phyloP scores from a whole-genome alignment of 2,797 vertebrate genomes.

The Anguilla marmorata region DNA sequence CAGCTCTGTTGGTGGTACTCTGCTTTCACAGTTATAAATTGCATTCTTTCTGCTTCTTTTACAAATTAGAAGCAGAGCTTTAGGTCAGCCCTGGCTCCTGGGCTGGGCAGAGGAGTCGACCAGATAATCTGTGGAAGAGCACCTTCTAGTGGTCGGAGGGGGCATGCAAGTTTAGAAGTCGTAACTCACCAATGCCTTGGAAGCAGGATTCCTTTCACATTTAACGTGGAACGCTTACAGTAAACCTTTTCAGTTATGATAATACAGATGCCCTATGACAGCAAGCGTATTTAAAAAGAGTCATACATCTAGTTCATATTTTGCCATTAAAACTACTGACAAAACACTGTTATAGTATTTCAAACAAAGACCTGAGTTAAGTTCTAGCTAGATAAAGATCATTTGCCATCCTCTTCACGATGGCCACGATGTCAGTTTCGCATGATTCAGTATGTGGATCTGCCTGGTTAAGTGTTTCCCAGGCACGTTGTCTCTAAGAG shows the following conservation, averaged over 20 bases:
- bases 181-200: constrained; percentile 17
- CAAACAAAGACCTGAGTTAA: background rate
- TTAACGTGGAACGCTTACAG: background rate
- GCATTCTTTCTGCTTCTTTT: constrained; percentile 61
- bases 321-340: background rate
- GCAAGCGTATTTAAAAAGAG: background rate
- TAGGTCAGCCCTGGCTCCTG: constrained; percentile 43
- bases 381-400: background rate
- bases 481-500: background rate
- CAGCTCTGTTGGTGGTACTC: constrained; percentile 48
- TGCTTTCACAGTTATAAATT: constrained; percentile 56
- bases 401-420: background rate
- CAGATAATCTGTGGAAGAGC: constrained; percentile 86
- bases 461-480: background rate
- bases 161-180: constrained; percentile 67
- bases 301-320: background rate
- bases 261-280: background rate
- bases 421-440: background rate
- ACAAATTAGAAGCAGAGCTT: constrained; percentile 67
- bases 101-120: constrained; percentile 43
- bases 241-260: background rate
- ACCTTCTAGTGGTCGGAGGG: constrained; percentile 83
- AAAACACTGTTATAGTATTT: background rate
- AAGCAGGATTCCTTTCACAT: background rate
- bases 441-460: background rate